A percentile compares a stretch with the other conserved stretches of the same genome.
Evolutionary conservation across 2,797 vertebrate genomes (phyloP).

Genomic region (Darevskia mixta): DNA sequence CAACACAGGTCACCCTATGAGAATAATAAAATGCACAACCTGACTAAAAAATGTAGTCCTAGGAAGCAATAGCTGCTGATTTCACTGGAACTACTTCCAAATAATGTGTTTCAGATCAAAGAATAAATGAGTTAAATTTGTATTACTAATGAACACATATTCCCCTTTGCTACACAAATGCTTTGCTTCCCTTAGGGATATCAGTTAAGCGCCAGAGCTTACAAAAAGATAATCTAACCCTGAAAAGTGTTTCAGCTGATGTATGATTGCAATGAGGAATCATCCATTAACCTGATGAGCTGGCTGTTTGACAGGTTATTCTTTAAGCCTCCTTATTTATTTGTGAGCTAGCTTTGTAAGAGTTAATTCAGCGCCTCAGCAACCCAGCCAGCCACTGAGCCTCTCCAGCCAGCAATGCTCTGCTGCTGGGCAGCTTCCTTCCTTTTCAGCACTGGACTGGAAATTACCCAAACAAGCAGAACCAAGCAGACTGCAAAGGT

Average conservation of each 20-base stretch:
- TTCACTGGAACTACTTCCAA: neutral
- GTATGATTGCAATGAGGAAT: neutral
- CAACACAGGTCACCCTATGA: neutral
- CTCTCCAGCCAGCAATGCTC: slow-evolving; percentile 45
- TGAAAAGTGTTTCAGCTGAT: neutral
- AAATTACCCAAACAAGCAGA: slow-evolving; percentile 65
- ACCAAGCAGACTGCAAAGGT: slow-evolving; percentile 62
- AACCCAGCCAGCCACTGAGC: slow-evolving; percentile 16
- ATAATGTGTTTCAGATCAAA: neutral
- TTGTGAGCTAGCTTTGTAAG: slow-evolving; percentile 10
- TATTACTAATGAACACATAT: neutral
- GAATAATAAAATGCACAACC: neutral
- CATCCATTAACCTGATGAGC: slow-evolving; percentile 1
- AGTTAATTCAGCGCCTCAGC: neutral
- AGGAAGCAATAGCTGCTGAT: neutral
- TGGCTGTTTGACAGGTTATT: neutral
- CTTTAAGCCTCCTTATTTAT: neutral
- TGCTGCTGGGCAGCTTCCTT: slow-evolving; percentile 43
- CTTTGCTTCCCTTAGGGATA: neutral
- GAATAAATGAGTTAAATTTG: neutral
- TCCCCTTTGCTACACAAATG: neutral
- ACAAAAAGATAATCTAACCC: slow-evolving; percentile 1
- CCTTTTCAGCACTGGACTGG: slow-evolving; percentile 46
- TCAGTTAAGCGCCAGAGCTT: slow-evolving; percentile 1
- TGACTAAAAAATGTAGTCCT: neutral